These are phyloP conservation scores for Gallinago nigripennis DNA, from an alignment of 2,797 vertebrate species.

Conservation along the genomic window DNA sequence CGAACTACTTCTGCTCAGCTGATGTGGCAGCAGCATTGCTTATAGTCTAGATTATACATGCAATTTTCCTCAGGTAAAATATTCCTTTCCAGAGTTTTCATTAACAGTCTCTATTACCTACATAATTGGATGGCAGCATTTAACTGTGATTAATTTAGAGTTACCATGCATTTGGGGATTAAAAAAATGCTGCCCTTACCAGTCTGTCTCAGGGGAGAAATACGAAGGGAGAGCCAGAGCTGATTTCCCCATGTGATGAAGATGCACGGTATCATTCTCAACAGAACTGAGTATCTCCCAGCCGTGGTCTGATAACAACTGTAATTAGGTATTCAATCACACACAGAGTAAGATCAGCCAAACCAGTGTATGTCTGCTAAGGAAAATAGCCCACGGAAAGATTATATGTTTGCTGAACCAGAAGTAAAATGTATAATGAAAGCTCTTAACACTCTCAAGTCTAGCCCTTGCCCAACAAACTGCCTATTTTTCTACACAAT, in stretches of 20 bases:
- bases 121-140: slow-evolving; percentile 13
- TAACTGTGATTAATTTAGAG: slow-evolving; percentile 41
- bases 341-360: slow-evolving; percentile 8
- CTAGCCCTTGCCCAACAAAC: neutral
- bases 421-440: slow-evolving; percentile 10
- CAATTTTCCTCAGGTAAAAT: slow-evolving; percentile 38
- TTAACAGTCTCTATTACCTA: slow-evolving; percentile 34
- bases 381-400: slow-evolving; percentile 46
- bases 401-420: slow-evolving; percentile 33
- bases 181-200: slow-evolving; percentile 7
- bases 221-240: neutral
- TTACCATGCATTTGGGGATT: neutral
- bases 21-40: neutral
- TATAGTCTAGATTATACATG: slow-evolving; percentile 19
- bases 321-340: slow-evolving; percentile 66
- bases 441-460: neutral
- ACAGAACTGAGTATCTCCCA: neutral
- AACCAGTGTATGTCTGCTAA: slow-evolving; percentile 5
- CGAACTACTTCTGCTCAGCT: neutral
- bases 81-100: slow-evolving; percentile 38
- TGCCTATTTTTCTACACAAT: neutral
- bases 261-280: neutral
- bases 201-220: slow-evolving; percentile 1
- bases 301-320: slow-evolving; percentile 4
- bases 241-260: neutral